These are phyloP conservation scores for Ispidina picta DNA, from an alignment of 2,797 vertebrate species.

Conservation along the genomic window DNA sequence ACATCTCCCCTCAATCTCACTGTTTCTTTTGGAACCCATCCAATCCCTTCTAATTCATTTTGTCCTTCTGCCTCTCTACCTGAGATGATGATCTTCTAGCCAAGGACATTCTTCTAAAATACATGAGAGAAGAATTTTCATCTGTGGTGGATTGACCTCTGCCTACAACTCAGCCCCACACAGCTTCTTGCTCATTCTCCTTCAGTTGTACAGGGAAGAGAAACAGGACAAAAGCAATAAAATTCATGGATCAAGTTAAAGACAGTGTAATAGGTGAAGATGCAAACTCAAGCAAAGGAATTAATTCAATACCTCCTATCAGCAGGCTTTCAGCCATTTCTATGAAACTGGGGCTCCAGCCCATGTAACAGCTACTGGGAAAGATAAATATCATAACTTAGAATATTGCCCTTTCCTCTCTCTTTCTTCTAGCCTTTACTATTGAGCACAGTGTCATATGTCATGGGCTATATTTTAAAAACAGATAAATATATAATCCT, in stretches of 20 bases:
- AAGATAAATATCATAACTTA: neutral
- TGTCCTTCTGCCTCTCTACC: neutral
- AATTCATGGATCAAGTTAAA: neutral
- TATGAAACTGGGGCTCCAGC: neutral
- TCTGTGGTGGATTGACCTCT: neutral
- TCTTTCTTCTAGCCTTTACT: neutral
- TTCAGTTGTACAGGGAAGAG: neutral
- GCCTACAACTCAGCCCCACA: neutral
- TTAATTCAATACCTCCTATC: neutral
- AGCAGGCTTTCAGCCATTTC: neutral
- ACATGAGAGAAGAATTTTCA: neutral
- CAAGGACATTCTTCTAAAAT: neutral
- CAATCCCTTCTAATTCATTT: neutral
- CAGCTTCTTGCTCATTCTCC: neutral
- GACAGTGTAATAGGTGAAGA: neutral
- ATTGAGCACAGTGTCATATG: rapidly evolving
- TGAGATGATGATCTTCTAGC: neutral
- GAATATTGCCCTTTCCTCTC: neutral
- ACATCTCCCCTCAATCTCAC: rapidly evolving
- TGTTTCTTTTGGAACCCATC: neutral
- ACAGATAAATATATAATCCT: neutral
- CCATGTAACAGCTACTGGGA: neutral
- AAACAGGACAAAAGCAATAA: neutral
- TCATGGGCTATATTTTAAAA: neutral
- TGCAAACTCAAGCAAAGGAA: neutral